These are phyloP conservation scores for Camelus dromedarius DNA, from an alignment of 2,113 vertebrate species.

Conservation along the genomic window DNA sequence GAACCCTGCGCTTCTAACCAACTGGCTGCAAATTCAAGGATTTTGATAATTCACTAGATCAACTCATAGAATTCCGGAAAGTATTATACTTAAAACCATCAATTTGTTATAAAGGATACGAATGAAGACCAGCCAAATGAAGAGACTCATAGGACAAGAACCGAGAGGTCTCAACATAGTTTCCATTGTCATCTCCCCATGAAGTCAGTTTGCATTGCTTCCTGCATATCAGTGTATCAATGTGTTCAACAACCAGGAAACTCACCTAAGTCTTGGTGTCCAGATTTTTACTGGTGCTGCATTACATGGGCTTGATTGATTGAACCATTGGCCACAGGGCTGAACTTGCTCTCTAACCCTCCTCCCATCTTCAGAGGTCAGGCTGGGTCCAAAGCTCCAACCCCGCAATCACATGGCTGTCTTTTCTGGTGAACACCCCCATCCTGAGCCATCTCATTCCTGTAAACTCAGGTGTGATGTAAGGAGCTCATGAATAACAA, in stretches of 20 bases:
- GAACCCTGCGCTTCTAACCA: neutral
- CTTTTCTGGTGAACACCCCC: neutral
- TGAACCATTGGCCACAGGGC: neutral
- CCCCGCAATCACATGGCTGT: neutral
- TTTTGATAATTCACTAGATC: neutral
- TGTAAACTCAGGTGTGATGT: neutral
- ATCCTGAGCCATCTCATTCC: neutral
- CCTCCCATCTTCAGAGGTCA: neutral
- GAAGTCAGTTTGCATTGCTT: neutral
- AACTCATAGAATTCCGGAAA: slow-evolving; percentile 1
- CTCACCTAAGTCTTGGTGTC: neutral
- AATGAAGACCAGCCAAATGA: neutral
- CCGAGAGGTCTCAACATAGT: neutral
- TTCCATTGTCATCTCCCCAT: neutral
- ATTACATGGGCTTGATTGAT: neutral
- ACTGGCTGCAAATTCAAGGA: neutral
- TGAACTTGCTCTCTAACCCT: neutral
- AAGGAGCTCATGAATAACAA: neutral
- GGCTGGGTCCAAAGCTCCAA: neutral
- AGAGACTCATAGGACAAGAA: neutral
- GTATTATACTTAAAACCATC: neutral
- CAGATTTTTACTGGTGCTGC: neutral
- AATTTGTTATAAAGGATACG: neutral
- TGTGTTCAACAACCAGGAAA: neutral
- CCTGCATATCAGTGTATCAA: neutral